Conservation (phyloP, 2,888 invertebrate genomes). For the Drosophila lutescens region DNA sequence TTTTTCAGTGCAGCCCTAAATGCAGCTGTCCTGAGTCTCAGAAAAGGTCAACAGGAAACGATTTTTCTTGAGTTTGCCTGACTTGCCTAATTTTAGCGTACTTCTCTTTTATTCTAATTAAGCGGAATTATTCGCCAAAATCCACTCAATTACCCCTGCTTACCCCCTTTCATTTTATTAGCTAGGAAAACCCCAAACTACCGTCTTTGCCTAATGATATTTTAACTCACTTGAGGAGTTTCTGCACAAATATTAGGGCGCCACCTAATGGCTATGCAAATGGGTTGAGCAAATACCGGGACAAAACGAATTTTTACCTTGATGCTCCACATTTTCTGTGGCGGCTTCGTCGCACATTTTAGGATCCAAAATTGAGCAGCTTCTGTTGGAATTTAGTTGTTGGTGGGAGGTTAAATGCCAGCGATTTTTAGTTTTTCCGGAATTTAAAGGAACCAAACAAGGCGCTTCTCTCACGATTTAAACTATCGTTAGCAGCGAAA, state of each 20-base stretch:
- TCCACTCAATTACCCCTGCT: background rate
- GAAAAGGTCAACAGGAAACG: conserved; percentile 19
- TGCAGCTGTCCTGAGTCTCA: conserved; percentile 17
- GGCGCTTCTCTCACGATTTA: background rate
- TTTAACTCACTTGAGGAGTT: conserved; percentile 23
- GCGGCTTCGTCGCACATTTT: conserved; percentile 61
- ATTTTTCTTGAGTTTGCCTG: conserved; percentile 2
- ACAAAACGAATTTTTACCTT: conserved; percentile 29
- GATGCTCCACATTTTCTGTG: conserved; percentile 48
- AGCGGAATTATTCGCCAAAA: conserved; percentile 9
- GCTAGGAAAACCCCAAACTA: background rate
- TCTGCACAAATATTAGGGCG: conserved; percentile 2
- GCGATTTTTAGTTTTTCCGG: background rate
- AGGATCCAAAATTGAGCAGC: background rate
- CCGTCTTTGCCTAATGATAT: conserved; percentile 36
- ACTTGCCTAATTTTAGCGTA: conserved; percentile 29
- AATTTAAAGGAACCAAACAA: background rate
- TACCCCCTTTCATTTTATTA: background rate
- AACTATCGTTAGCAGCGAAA: too few relatives aligned
- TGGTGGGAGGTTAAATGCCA: conserved; percentile 16
- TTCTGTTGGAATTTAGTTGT: background rate
- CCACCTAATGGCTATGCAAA: conserved; percentile 36
- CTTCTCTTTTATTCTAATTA: conserved; percentile 22
- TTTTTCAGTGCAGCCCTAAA: conserved; percentile 11
- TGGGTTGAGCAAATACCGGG: conserved; percentile 35